Base-by-base conservation (phyloP, 2,888 invertebrate genomes). In the Ormyrus rosae region DNA sequence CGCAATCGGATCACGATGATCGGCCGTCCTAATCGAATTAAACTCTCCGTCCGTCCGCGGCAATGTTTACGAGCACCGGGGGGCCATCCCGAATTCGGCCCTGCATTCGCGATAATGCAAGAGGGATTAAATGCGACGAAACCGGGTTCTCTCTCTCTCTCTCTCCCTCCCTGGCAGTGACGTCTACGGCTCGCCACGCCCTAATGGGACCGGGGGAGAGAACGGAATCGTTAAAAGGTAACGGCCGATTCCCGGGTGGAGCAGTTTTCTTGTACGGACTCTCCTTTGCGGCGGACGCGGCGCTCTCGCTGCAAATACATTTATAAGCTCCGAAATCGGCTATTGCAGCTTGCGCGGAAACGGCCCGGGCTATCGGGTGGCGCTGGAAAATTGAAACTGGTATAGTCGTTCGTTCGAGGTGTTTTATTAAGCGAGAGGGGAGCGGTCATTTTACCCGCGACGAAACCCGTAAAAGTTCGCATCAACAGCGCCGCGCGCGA, bases 21-120 rank as follows among this genome's bases (percentile, higher is more conserved):
- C 55, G 56, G n/a, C 55, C 50, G 55, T 61, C 51, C 63, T 80
- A 74, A 74, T 74, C 74, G 80, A 82, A 83, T 83, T 82, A 83
- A 82, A 65, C 78, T 64, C 80, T 19, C 74, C 56, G 81, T 64
- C 75, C 67, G 74, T 64, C 48, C 80, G 61, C 70, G 56, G 61
- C 56, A 78, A 81, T 78, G 82, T 82, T 82, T 78, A 81, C 80
- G 74, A 81, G 82, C 64, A 73, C 68, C 46, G 34, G 34, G 34
- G 51, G 10, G 6, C 19, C 19, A 19, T 19, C 19, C 67, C 9
- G 60, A 46, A 69, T 76, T 76, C n/a, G 11, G 51, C 67, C 19
- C 8, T 19, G 48, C 64, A 46, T 11, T 51, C 19, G 61, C 19
- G 60, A 46, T 78, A 78, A 78, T 78, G 72, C 53, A 72, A 19